Conservation (phyloP, 2,888 invertebrate species). For the Drosophila pegasa region DNA sequence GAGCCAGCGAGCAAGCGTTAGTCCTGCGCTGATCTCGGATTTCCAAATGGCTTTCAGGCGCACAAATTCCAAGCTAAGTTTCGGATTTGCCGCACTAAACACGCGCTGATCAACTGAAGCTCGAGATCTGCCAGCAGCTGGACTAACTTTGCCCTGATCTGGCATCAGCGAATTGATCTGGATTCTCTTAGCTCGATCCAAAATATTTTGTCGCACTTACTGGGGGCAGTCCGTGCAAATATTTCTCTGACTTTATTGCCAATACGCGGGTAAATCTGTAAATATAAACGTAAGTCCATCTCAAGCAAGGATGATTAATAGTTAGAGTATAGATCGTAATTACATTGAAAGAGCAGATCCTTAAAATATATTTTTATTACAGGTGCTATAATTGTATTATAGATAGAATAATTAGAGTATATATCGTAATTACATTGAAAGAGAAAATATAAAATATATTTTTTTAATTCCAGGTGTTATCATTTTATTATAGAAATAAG, state of each 20-base stretch:
- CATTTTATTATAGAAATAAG: background rate
- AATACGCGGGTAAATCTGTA: slow-evolving; percentile 7
- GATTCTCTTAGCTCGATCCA: slow-evolving; percentile 56
- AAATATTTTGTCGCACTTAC: slow-evolving; percentile 65
- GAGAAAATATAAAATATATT: no score
- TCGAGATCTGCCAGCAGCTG: slow-evolving; percentile 29
- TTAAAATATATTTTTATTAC: no score
- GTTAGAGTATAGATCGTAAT: background rate
- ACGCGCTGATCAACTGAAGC: slow-evolving; percentile 61
- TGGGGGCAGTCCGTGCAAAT: slow-evolving; percentile 58
- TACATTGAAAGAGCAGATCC: background rate
- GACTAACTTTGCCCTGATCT: slow-evolving; percentile 73
- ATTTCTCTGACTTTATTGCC: slow-evolving; percentile 29
- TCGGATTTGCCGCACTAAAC: slow-evolving; percentile 71
- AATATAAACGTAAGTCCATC: background rate
- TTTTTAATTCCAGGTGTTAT: no score
- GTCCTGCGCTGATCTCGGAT: slow-evolving; percentile 70
- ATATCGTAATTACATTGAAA: background rate
- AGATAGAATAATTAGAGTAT: background rate
- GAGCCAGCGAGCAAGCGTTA: slow-evolving; percentile 28
- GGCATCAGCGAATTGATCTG: slow-evolving; percentile 39
- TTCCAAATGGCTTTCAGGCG: slow-evolving; percentile 58
- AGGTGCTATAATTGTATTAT: background rate
- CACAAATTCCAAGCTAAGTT: slow-evolving; percentile 73
- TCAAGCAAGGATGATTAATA: no score